phyloP scores from a whole-genome alignment of 2,888 invertebrate species.

The Shargacucullia verbasci region DNA sequence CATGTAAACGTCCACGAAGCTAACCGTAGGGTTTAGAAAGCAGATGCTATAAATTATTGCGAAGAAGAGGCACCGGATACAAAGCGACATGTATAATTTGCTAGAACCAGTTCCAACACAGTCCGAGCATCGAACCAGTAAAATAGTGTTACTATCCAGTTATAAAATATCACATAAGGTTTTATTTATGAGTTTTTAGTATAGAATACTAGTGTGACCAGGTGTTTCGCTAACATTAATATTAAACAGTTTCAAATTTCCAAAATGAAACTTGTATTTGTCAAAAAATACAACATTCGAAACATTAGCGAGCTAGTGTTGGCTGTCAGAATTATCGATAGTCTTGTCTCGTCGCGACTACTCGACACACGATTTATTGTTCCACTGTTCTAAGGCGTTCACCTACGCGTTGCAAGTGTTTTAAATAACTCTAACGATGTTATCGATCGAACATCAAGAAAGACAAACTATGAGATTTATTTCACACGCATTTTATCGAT shows the following conservation, averaged over 20 bases:
- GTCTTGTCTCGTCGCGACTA: slow-evolving; percentile 61
- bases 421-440: slow-evolving; percentile 75
- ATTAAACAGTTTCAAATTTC: slow-evolving; percentile 61
- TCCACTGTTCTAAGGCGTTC: slow-evolving; percentile 67
- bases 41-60: slow-evolving; percentile 78
- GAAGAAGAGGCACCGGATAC: slow-evolving; percentile 76
- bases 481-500: slow-evolving; percentile 37
- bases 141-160: slow-evolving; percentile 53
- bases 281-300: slow-evolving; percentile 11
- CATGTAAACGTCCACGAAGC: slow-evolving; percentile 54
- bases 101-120: slow-evolving; percentile 74
- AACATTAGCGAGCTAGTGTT: slow-evolving; percentile 52
- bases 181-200: slow-evolving; percentile 59
- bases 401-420: slow-evolving; percentile 71
- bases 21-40: slow-evolving; percentile 77
- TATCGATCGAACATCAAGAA: slow-evolving; percentile 70
- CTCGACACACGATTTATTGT: slow-evolving; percentile 76
- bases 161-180: slow-evolving; percentile 54
- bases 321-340: slow-evolving; percentile 73
- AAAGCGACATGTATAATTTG: slow-evolving; percentile 78
- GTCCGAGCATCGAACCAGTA: slow-evolving; percentile 54
- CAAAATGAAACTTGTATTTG: slow-evolving; percentile 17
- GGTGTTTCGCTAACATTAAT: slow-evolving; percentile 73
- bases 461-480: slow-evolving; percentile 50
- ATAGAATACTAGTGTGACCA: slow-evolving; percentile 57